Percentiles rank a stretch among this genome's conserved stretches.
These are phyloP conservation scores for Borostomias antarcticus DNA, from an alignment of 2,797 vertebrate genomes.

Conservation along the genomic window DNA sequence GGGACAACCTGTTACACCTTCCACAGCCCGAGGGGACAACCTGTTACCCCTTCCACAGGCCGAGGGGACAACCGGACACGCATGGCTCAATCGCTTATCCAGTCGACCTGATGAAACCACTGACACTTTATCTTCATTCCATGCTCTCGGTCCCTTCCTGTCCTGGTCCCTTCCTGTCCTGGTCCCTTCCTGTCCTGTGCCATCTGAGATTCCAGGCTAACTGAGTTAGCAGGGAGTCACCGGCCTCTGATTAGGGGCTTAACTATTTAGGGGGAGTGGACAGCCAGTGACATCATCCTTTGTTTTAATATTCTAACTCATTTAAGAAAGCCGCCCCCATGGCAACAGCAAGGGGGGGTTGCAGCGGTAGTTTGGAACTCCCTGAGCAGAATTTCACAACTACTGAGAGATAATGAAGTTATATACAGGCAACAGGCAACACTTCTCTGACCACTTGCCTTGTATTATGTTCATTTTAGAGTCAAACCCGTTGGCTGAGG, in stretches of 20 bases:
- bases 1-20: too few species aligned
- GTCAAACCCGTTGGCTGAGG: too few species aligned
- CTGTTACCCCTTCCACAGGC: too few species aligned
- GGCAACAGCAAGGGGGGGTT: not conserved
- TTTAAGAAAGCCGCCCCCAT: not conserved
- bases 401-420: too few species aligned
- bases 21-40: too few species aligned
- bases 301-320: conserved; percentile 1
- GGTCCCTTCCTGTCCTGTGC: not conserved
- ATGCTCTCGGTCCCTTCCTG: not conserved
- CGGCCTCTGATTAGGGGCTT: conserved; percentile 14
- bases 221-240: conserved; percentile 24
- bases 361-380: not conserved
- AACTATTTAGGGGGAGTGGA: not conserved
- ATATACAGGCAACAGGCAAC: too few species aligned
- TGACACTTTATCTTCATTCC: not conserved
- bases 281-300: not conserved
- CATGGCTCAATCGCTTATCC: not conserved
- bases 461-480: too few species aligned
- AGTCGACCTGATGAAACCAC: not conserved
- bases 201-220: conserved; percentile 8
- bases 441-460: too few species aligned
- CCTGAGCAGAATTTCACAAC: not conserved
- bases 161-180: not conserved
- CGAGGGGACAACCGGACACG: too few species aligned